phyloP scores from a whole-genome alignment of 2,113 vertebrate genomes.

The Hemibagrus wyckioides region DNA sequence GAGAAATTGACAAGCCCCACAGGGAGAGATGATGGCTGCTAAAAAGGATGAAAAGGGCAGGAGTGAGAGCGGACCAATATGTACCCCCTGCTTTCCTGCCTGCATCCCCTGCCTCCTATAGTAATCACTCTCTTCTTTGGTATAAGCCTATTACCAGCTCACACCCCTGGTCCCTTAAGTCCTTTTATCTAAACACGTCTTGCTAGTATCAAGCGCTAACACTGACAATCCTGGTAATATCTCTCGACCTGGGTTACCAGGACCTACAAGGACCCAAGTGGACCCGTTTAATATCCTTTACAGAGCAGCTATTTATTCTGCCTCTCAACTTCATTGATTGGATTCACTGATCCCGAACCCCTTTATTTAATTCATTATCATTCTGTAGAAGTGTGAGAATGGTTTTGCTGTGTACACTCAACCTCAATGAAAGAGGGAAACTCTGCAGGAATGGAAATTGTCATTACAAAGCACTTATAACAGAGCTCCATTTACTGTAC shows the following conservation, averaged over 20 bases:
- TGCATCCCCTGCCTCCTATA: constrained; percentile 18
- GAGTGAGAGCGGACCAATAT: constrained; percentile 43
- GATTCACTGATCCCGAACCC: constrained; percentile 28
- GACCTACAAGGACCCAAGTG: constrained; percentile 23
- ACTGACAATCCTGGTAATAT: constrained; percentile 34
- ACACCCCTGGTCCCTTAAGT: constrained; percentile 34
- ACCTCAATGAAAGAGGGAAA: background rate
- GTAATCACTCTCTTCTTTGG: constrained; percentile 40
- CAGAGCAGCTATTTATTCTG: constrained; percentile 22
- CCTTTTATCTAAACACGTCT: constrained; percentile 40
- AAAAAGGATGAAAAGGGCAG: constrained; percentile 57
- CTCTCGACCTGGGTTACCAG: constrained; percentile 8
- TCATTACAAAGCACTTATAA: constrained; percentile 20
- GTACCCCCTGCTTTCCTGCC: constrained; percentile 19
- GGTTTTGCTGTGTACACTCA: constrained; percentile 4
- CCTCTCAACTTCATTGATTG: constrained; percentile 31
- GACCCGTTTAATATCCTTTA: constrained; percentile 40
- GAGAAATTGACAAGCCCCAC: constrained; percentile 52
- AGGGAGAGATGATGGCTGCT: constrained; percentile 47
- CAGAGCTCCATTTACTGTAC: background rate
- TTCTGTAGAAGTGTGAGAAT: constrained; percentile 7
- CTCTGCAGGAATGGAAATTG: background rate
- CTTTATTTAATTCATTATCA: constrained; percentile 19
- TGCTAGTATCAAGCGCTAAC: constrained; percentile 32
- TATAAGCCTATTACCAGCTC: constrained; percentile 54